phyloP scores from a whole-genome alignment of 2,113 vertebrate genomes.

The Clupea harengus region DNA sequence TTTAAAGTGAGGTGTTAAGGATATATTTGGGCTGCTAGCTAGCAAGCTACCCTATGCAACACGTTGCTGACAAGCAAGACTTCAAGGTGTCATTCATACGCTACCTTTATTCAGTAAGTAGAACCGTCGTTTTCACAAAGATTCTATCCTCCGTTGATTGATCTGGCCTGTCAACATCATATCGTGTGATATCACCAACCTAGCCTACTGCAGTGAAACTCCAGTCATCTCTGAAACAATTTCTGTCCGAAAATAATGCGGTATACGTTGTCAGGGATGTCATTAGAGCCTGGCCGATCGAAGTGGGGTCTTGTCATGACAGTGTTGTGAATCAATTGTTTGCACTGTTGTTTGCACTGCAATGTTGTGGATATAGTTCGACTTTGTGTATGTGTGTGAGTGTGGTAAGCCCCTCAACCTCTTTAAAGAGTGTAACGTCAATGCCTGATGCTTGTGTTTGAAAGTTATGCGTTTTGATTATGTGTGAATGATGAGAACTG shows the following conservation, averaged over 20 bases:
- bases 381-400: background rate
- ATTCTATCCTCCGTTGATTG: background rate
- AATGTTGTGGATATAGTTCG: background rate
- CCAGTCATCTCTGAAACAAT: background rate
- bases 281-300: background rate
- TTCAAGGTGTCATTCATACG: slow-evolving; percentile 55
- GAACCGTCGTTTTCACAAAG: background rate
- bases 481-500: background rate
- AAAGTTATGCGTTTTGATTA: background rate
- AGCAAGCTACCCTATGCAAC: slow-evolving; percentile 61
- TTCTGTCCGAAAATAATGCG: background rate
- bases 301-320: background rate
- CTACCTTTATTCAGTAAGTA: slow-evolving; percentile 61
- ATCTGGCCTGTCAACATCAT: background rate
- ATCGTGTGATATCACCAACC: background rate
- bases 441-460: background rate
- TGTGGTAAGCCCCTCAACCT: background rate
- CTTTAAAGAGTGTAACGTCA: background rate
- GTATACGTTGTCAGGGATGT: background rate
- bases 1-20: background rate
- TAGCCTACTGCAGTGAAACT: background rate
- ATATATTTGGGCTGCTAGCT: slow-evolving; percentile 26
- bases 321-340: background rate
- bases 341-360: background rate
- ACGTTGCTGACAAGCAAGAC: slow-evolving; percentile 63